Evolutionary conservation across 2,797 vertebrate species (phyloP).

Genomic region (Cuniculus paca): DNA sequence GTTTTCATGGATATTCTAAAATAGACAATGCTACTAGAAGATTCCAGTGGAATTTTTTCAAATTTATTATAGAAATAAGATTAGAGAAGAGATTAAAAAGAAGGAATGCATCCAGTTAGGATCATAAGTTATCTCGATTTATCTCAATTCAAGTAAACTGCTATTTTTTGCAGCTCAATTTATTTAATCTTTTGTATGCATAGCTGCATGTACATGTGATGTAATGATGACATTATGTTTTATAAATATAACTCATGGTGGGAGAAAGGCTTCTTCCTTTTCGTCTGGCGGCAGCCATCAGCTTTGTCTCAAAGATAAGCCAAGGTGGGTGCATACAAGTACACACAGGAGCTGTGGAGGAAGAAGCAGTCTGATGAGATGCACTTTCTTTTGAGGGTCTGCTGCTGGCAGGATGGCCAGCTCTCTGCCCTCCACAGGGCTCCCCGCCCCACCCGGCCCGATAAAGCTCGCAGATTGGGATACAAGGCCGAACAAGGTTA

Average conservation of each 20-base stretch:
- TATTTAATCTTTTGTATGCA: not conserved
- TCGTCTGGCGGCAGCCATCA: too few species aligned
- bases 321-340: too few species aligned
- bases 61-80: slow-evolving; percentile 35
- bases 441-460: too few species aligned
- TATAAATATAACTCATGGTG: slow-evolving; percentile 70
- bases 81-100: not conserved
- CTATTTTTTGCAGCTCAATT: slow-evolving; percentile 29
- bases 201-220: not conserved
- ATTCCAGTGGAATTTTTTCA: not conserved
- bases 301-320: too few species aligned
- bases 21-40: not conserved
- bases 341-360: too few species aligned
- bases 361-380: too few species aligned
- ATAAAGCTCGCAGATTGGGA: too few species aligned
- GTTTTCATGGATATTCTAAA: not conserved
- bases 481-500: too few species aligned
- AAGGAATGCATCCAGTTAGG: slow-evolving; percentile 12
- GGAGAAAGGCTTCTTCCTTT: too few species aligned
- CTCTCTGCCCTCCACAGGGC: too few species aligned
- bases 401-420: too few species aligned
- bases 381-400: too few species aligned
- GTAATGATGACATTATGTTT: slow-evolving; percentile 52
- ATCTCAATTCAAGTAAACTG: slow-evolving; percentile 39
- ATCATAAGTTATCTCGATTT: not conserved